Evolutionary conservation across 1,140 invertebrate genomes (phyloP), one percentile per base, ranked within the genome.

Genomic region (Elysia chlorotica): DNA sequence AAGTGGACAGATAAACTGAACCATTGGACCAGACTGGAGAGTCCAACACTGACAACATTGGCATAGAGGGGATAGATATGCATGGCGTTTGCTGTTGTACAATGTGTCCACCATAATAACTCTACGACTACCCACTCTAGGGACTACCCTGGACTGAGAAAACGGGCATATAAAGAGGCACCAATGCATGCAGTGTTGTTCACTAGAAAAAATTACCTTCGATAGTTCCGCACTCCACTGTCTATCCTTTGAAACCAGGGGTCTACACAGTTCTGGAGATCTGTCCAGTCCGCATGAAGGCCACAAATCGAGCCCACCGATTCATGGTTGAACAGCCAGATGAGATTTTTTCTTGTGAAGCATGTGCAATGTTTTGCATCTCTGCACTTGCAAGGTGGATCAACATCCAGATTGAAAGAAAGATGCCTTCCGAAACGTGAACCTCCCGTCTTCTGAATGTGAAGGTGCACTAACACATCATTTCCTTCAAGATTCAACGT

Each of bases 281-380:
- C 97, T 19, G 97, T 99, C 93, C 96, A 99, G 89, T 99, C 89
- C n/a, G 98, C 96, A 88, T 99, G 98, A 23, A 99, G 89, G 65
- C 98, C 97, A 89, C 98, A 99, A 82, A 95, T 95, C 98, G 97
- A 99, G 62, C 98, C 98, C 23, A 96, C 98, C 6, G 97, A 98
- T 88, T 98, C 99, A 80, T 98, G 91, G 84, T 96, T 98, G 88
- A 99, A 99, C 61, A 99, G 90, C 98, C 98, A 99, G 10, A 82
- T 76, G 2, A 79, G 82, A 28, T 80, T 79, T 48, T 83, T 82
- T 10, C 63, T 75, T 19, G 81, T 86, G 1, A 76, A 62, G 78
- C 85, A 87, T 37, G 83, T 78, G 74, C 85, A 87, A 37, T 79
- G 71, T 72, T 85, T 87, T 33, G 76, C 77, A 23, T 68, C 61